Evolutionary conservation across 2,888 invertebrate genomes (phyloP).

Genomic region (Macrophya alboannulata): DNA sequence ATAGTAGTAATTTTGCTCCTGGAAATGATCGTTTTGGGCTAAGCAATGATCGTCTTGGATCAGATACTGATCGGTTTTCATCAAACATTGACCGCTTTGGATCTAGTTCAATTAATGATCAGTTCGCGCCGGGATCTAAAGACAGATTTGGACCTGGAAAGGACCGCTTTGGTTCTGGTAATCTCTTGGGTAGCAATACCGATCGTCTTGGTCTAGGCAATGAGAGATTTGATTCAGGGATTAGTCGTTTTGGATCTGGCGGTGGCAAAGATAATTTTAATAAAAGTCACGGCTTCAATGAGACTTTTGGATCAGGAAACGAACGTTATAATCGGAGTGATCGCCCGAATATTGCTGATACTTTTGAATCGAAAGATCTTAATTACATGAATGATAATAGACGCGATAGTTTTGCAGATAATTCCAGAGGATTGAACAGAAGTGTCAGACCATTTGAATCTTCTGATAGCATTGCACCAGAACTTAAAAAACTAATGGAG

Average conservation of each 20-base stretch:
- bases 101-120: slow-evolving; percentile 55
- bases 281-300: slow-evolving; percentile 57
- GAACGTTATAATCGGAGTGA: slow-evolving; percentile 58
- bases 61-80: slow-evolving; percentile 53
- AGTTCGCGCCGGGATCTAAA: slow-evolving; percentile 60
- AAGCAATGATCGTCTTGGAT: slow-evolving; percentile 64
- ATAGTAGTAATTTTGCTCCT: slow-evolving; percentile 53
- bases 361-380: slow-evolving; percentile 63
- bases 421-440: slow-evolving; percentile 63
- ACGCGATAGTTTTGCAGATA: slow-evolving; percentile 64
- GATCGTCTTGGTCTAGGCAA: slow-evolving; percentile 60
- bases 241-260: slow-evolving; percentile 61
- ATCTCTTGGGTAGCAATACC: slow-evolving; percentile 44
- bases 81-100: slow-evolving; percentile 60
- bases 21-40: slow-evolving; percentile 59
- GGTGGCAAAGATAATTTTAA: slow-evolving; percentile 25
- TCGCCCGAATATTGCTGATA: slow-evolving; percentile 63
- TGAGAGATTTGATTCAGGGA: slow-evolving; percentile 58
- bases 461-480: slow-evolving; percentile 71
- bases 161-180: slow-evolving; percentile 58
- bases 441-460: slow-evolving; percentile 66
- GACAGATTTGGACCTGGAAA: slow-evolving; percentile 61
- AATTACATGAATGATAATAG: slow-evolving; percentile 65
- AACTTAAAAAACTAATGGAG: slow-evolving; percentile 77
- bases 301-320: slow-evolving; percentile 61